These are phyloP conservation scores for Callinectes sapidus DNA, from an alignment of 2,888 invertebrate species.

Conservation along the genomic window DNA sequence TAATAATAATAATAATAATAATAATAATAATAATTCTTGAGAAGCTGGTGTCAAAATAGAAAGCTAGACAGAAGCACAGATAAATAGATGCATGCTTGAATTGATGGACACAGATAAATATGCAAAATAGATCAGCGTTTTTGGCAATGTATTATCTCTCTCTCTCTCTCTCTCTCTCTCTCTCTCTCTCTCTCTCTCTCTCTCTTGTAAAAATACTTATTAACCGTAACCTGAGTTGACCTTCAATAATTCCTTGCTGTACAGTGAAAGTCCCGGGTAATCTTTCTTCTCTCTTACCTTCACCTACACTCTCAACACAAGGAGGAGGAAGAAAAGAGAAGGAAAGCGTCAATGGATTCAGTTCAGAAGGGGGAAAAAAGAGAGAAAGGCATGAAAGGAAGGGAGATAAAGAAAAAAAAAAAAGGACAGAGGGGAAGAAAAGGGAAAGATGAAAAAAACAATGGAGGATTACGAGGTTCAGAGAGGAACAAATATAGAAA, in stretches of 20 bases:
- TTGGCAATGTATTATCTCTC: too few species aligned
- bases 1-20: too few species aligned
- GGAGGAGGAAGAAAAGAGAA: background rate
- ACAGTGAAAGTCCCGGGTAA: background rate
- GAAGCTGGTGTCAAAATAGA: too few species aligned
- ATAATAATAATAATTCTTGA: too few species aligned
- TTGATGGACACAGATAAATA: too few species aligned
- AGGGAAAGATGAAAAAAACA: background rate
- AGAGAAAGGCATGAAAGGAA: background rate
- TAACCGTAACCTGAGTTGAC: background rate
- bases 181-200: background rate
- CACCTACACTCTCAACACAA: background rate
- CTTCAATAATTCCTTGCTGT: background rate
- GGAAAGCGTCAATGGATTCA: background rate
- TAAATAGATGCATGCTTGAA: too few species aligned
- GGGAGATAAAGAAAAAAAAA: background rate
- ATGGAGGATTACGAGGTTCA: too few species aligned
- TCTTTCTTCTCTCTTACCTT: background rate
- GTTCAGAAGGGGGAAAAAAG: background rate
- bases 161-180: background rate
- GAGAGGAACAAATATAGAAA: background rate
- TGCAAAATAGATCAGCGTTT: too few species aligned
- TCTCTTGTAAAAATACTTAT: background rate
- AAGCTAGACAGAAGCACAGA: too few species aligned
- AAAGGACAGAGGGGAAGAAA: background rate